Evolutionary conservation across 2,113 vertebrate genomes (phyloP).

Genomic region (Tachuris rubrigastra): DNA sequence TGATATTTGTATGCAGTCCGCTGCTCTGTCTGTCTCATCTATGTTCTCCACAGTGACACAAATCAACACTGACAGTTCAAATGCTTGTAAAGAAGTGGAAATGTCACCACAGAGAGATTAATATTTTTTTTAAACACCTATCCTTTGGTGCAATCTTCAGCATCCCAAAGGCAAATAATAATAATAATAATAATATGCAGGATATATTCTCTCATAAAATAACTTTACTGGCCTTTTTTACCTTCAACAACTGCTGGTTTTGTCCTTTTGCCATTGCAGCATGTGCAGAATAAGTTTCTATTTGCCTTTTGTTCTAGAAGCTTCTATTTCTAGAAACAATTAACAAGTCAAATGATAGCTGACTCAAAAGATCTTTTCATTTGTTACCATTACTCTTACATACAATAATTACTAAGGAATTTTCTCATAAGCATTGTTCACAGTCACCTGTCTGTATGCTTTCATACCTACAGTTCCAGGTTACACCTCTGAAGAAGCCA

Average conservation of each 20-base stretch:
- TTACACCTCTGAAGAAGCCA: background rate
- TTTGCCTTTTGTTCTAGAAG: background rate
- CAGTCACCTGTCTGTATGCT: background rate
- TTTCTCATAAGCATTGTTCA: background rate
- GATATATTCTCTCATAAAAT: constrained; percentile 5
- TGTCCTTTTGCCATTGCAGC: background rate
- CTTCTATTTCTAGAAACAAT: background rate
- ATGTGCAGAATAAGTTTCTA: background rate
- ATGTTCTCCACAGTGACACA: background rate
- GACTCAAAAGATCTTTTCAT: background rate
- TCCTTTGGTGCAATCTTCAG: background rate
- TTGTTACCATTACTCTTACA: background rate
- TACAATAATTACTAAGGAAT: background rate
- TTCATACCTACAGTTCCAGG: background rate
- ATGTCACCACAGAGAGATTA: background rate
- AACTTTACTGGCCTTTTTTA: background rate
- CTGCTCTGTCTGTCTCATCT: background rate
- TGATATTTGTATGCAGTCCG: constrained; percentile 29
- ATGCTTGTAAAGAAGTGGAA: constrained; percentile 4
- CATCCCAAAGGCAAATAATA: constrained; percentile 14
- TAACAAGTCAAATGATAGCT: background rate
- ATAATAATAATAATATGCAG: background rate
- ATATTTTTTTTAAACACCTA: background rate
- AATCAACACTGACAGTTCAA: constrained; percentile 26
- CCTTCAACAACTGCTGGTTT: background rate